Conservation (phyloP, 2,888 invertebrate species). For the Agrilus cyanescens region DNA sequence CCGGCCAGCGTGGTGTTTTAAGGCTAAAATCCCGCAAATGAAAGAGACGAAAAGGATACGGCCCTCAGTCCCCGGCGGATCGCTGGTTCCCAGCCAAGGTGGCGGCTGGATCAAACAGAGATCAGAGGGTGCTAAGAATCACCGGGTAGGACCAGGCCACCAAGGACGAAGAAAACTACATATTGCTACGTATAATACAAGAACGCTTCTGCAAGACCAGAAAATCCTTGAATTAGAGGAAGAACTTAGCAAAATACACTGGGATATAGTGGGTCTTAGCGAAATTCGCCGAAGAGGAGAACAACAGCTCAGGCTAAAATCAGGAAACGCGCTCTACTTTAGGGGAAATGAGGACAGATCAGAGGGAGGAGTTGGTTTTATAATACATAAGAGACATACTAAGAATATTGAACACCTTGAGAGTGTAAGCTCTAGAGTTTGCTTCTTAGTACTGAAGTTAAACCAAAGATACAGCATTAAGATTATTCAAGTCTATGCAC, state of each 20-base stretch:
- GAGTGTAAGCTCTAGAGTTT: too few relatives aligned
- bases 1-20: too few relatives aligned
- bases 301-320: too few relatives aligned
- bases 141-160: too few relatives aligned
- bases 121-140: too few relatives aligned
- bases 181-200: slow-evolving; percentile 1
- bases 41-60: too few relatives aligned
- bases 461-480: neutral
- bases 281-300: slow-evolving; percentile 3
- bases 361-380: slow-evolving; percentile 1
- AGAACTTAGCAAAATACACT: slow-evolving; percentile 1
- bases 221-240: slow-evolving; percentile 2
- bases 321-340: neutral
- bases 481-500: too few relatives aligned
- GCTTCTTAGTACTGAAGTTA: neutral
- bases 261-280: slow-evolving; percentile 1
- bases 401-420: too few relatives aligned
- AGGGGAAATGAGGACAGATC: slow-evolving; percentile 1
- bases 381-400: slow-evolving; percentile 1
- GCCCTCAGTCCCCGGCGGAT: too few relatives aligned
- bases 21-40: too few relatives aligned
- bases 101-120: too few relatives aligned
- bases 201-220: slow-evolving; percentile 1
- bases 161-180: slow-evolving; percentile 3
- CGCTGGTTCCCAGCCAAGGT: too few relatives aligned